Evolutionary conservation across 2,113 vertebrate genomes (phyloP).

Genomic region (Rallus limicola): DNA sequence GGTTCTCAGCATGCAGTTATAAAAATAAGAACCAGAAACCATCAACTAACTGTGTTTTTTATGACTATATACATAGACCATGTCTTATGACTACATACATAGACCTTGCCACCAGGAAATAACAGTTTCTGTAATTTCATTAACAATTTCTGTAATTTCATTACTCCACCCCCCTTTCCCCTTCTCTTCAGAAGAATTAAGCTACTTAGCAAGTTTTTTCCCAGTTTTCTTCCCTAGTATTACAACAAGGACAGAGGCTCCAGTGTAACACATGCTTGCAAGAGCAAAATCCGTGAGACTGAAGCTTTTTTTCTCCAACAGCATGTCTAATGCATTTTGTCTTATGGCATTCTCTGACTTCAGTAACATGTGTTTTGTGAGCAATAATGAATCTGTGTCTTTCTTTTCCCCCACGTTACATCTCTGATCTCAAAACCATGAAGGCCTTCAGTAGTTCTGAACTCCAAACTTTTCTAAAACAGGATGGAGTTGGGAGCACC

Average conservation of each 20-base stretch:
- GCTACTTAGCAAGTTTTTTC: not conserved
- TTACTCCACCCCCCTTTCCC: not conserved
- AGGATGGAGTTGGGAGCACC: not conserved
- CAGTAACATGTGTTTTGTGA: not conserved
- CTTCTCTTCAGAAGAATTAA: not conserved
- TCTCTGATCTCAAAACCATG: not conserved
- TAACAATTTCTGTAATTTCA: not conserved
- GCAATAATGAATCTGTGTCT: not conserved
- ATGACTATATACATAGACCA: not conserved
- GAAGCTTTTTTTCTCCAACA: not conserved
- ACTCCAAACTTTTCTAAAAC: not conserved
- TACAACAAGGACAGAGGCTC: not conserved
- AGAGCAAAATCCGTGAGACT: not conserved
- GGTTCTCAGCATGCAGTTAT: not conserved
- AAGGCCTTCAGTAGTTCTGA: not conserved
- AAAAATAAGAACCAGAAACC: not conserved
- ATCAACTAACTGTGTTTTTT: not conserved
- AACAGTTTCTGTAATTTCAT: not conserved
- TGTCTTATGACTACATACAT: not conserved
- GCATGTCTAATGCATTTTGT: fast-evolving
- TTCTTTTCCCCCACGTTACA: fast-evolving
- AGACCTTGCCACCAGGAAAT: not conserved
- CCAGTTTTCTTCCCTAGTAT: not conserved
- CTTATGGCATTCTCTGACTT: not conserved
- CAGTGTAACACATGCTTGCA: fast-evolving